These are phyloP conservation scores for Megaptera novaeangliae DNA, from an alignment of 2,113 vertebrate genomes.

Conservation along the genomic window DNA sequence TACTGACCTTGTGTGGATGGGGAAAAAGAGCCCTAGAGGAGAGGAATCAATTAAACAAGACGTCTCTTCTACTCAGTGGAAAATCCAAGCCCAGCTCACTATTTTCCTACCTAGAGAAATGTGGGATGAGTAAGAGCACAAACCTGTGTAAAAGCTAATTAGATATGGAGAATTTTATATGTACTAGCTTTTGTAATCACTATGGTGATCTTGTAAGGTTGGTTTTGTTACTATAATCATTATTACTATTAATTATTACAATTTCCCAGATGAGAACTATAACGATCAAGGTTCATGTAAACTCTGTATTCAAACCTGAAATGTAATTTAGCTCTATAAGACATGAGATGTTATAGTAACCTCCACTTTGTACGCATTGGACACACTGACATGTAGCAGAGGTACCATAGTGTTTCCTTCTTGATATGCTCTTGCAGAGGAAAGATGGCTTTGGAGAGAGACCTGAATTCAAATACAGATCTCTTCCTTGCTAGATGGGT, in stretches of 20 bases:
- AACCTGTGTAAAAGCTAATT: background rate
- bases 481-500: background rate
- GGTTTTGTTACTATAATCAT: background rate
- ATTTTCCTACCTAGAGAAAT: background rate
- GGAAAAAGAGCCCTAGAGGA: background rate
- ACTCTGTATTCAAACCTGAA: background rate
- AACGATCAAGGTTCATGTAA: background rate
- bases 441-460: background rate
- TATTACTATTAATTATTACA: background rate
- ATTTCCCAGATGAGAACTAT: background rate
- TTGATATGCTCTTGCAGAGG: background rate
- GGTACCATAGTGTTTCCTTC: background rate
- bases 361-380: accelerated
- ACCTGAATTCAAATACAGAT: background rate
- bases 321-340: background rate
- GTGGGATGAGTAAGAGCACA: background rate
- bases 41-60: background rate
- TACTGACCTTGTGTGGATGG: background rate
- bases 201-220: background rate
- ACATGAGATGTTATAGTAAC: background rate
- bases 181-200: background rate
- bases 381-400: accelerated
- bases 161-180: background rate
- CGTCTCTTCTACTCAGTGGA: background rate
- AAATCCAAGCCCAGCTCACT: background rate